phyloP scores from a whole-genome alignment of 2,113 vertebrate species.

The Trematomus loennbergii region DNA sequence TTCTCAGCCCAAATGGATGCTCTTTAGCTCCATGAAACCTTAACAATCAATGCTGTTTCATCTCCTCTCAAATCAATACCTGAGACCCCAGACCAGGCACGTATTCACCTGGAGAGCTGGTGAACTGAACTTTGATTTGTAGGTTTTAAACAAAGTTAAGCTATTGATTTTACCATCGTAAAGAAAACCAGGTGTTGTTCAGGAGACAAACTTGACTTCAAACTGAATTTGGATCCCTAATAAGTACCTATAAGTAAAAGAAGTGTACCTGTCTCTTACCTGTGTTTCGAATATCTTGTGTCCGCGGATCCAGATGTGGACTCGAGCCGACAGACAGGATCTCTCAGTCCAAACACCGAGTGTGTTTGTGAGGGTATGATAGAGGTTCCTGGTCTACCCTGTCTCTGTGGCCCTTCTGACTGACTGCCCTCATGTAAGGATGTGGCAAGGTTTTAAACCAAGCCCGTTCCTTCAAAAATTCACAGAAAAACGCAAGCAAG shows the following conservation, averaged over 20 bases:
- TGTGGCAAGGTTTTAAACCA: constrained; percentile 78
- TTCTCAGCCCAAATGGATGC: background rate
- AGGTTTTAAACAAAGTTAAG: constrained; percentile 10
- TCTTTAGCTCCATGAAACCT: background rate
- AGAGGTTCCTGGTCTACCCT: constrained; percentile 43
- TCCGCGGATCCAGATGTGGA: constrained; percentile 46
- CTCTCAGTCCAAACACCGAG: constrained; percentile 22
- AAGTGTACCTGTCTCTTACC: constrained; percentile 63
- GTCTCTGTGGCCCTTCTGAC: constrained; percentile 55
- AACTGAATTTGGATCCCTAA: constrained; percentile 33
- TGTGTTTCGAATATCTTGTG: constrained; percentile 35
- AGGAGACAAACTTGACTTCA: constrained; percentile 34
- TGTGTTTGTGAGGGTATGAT: constrained; percentile 29
- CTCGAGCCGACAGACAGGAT: constrained; percentile 21
- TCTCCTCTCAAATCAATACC: background rate
- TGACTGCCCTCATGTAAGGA: constrained; percentile 55
- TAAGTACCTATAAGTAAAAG: constrained; percentile 12
- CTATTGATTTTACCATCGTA: constrained; percentile 7
- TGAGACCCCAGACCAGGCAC: background rate
- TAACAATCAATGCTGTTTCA: background rate
- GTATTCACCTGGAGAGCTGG: constrained; percentile 1
- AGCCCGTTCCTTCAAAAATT: constrained; percentile 43
- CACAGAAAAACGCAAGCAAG: constrained; percentile 37
- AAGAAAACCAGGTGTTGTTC: constrained; percentile 51
- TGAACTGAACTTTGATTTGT: constrained; percentile 22